Base-by-base conservation (phyloP, 2,113 vertebrate genomes). In the Panurus biarmicus region DNA sequence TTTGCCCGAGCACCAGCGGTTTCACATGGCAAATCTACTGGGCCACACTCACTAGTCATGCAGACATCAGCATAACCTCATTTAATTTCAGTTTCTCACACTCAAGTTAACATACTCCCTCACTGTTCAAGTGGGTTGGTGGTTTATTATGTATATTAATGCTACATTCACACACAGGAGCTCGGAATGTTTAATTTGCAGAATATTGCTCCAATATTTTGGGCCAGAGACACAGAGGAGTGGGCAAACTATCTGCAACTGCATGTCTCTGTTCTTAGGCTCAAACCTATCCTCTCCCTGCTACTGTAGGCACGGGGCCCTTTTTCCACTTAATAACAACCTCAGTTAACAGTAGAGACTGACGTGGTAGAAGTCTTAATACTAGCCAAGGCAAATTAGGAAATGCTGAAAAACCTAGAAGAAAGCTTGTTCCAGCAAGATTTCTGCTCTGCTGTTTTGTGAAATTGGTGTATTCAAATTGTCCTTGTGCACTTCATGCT, bases 11-110 rank as follows among this genome's bases (percentile, higher is more conserved):
- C 64, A 58, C 10, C 62, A 74, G 20, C 3, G 14, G 17, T 2
- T 69, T 26, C 54, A 36, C 40, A 20, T 9, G 23, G 14, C 50
- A 66, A 2, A 40, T 29, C 19, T 28, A 2, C 28, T 9, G 40
- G 21, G 38, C 25, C 20, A 8, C 3, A 0, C 86, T 73, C 23
- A 0, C 25, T 33, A 24, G 33, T 9, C 33, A 17, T 10, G 1
- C 24, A 79, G 50, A 22, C 12, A 12, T n/a, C 83, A 38, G 26
- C 38, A 14, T 28, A 38, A 61, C 38, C 8, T 71, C 33, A 4
- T 13, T 9, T 12, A 26, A 66, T 33, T 71, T 56, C 54, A 13
- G 7, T 74, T 87, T 71, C 73, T 71, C 65, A 14, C 35, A 16
- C 56, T 45, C 31, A 15, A 24, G 14, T 45, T 25, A 48, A 14